Base-by-base conservation (phyloP, 2,888 invertebrate genomes). In the Cosmorhoe ocellata region DNA sequence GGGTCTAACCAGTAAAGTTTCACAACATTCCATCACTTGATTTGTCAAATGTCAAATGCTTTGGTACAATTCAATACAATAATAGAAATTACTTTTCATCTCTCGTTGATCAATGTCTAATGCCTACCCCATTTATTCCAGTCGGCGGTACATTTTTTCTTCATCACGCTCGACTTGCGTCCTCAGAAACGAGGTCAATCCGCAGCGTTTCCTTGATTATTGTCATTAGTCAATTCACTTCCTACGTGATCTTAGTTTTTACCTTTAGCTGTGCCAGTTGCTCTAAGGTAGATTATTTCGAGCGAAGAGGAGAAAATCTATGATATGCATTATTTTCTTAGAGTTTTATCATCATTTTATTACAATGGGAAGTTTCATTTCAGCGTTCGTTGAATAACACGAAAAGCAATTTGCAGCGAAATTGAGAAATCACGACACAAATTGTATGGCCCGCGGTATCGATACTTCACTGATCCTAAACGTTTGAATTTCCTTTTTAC, bases 191-290 rank as follows among this genome's bases (percentile, higher is more conserved):
- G 67, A 76, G 75, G 76, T 64, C 76, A 65, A 64, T 64, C 65
- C 61, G 59, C 63, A 51, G 58, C 58, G 67, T 76, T 80, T 80
- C 81, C 81, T 79, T 71, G 65, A 75, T 74, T 65, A 69, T 67
- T 67, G 67, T 63, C 58, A 60, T 59, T 60, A 57, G 53, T 60
- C 54, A 64, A 63, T 59, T 66, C 61, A 74, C 67, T 75, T 76
- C 75, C 74, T 70, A 51, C 46, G 43, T 40, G 34, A 48, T 42
- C 32, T 7, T 50, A 34, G 31, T 41, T 49, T 12, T 11, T 32
- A 32, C 32, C 6, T 3, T 18, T 18, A 18, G 18, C 3, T 18
- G 18, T 18, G 18, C 18, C 18, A 4, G 18, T 18, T 18, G 4
- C 18, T 18, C 18, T 18, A 18, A 3, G 18, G 3, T 18, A 18